Percentiles rank a stretch among this genome's conserved stretches.
Evolutionary conservation across 2,888 invertebrate genomes (phyloP).

Genomic region (Meliscaeva auricollis): DNA sequence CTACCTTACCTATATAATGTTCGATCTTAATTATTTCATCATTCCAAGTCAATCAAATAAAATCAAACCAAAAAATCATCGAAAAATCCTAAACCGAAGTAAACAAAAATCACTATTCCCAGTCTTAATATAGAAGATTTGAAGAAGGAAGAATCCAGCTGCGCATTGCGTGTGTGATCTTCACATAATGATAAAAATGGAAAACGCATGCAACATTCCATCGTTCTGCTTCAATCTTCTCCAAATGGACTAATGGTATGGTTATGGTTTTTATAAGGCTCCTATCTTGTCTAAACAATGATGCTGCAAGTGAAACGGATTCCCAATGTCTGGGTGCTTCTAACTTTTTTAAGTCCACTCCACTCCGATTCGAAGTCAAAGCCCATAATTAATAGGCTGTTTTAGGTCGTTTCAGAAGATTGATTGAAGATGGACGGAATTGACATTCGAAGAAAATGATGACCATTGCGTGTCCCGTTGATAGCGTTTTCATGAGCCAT

Average conservation of each 20-base stretch:
- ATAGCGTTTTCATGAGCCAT: conserved; percentile 48
- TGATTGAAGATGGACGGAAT: conserved; percentile 60
- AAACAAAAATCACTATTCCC: conserved; percentile 39
- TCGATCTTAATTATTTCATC: conserved; percentile 72
- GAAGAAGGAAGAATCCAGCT: conserved; percentile 45
- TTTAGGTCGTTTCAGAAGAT: conserved; percentile 39
- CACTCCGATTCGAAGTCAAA: conserved; percentile 18
- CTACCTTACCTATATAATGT: conserved; percentile 39
- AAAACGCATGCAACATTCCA: conserved; percentile 46
- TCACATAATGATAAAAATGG: conserved; percentile 33
- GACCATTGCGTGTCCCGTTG: conserved; percentile 61
- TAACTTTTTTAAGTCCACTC: neutral
- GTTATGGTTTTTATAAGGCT: conserved; percentile 20
- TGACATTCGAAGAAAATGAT: conserved; percentile 57
- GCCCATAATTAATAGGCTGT: conserved; percentile 52
- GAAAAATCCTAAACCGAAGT: neutral
- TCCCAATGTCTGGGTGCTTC: conserved; percentile 9
- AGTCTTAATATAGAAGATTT: neutral
- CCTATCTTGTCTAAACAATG: neutral
- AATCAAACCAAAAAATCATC: conserved; percentile 15
- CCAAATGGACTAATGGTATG: conserved; percentile 30
- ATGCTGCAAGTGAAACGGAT: conserved; percentile 61
- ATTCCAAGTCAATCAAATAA: conserved; percentile 69
- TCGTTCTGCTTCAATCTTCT: neutral
- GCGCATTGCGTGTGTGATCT: conserved; percentile 60